These are phyloP conservation scores for Leucophenga maculata DNA, from an alignment of 2,888 invertebrate species.

Conservation along the genomic window DNA sequence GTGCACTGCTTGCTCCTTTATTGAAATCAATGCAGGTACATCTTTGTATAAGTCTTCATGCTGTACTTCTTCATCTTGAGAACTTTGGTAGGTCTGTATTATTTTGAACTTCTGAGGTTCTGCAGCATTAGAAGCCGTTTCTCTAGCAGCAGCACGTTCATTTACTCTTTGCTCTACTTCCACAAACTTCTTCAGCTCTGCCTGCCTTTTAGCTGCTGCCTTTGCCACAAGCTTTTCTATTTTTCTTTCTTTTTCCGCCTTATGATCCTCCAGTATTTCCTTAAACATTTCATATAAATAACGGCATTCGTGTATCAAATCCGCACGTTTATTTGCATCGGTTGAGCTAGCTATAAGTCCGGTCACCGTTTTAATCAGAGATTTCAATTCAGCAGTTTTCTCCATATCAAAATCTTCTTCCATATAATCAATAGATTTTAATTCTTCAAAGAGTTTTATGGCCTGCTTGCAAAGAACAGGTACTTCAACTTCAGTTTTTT, in stretches of 20 bases:
- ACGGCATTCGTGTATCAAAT: background rate
- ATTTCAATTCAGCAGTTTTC: background rate
- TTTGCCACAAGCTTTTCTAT: too few relatives aligned
- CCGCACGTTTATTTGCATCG: background rate
- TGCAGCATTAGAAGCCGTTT: background rate
- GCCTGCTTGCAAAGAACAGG: background rate
- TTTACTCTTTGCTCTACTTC: too few relatives aligned
- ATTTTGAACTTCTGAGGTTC: background rate
- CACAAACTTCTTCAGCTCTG: too few relatives aligned
- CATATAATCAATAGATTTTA: background rate
- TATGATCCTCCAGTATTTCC: background rate
- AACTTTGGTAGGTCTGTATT: background rate
- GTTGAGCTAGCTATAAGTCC: background rate
- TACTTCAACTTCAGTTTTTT: too few relatives aligned
- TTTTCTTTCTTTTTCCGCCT: background rate
- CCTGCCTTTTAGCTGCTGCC: too few relatives aligned
- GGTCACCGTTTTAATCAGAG: background rate
- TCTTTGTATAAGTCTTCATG: background rate
- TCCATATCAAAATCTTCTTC: background rate
- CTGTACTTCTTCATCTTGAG: constrained; percentile 19
- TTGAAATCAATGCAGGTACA: background rate
- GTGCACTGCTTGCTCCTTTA: background rate
- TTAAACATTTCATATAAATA: background rate
- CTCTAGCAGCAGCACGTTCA: too few relatives aligned
- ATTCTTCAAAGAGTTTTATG: background rate